Evolutionary conservation across 2,888 invertebrate species (phyloP), one percentile per base, ranked within the genome.

Genomic region (Escarpia spicata): DNA sequence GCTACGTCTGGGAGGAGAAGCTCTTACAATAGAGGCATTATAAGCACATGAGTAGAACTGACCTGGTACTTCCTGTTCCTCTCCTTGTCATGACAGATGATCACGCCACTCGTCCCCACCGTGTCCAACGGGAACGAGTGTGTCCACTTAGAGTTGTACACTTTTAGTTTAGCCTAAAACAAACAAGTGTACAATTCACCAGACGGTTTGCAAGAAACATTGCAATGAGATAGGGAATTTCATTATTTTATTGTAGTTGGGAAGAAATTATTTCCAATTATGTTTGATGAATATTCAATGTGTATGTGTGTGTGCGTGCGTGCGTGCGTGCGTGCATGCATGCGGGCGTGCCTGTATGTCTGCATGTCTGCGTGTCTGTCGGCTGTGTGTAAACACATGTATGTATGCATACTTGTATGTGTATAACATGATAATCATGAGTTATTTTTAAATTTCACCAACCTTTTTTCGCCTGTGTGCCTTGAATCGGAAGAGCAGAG

Each of bases 51-150:
- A n/a, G n/a, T 75, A 75, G 6, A 75, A 92, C 94, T 94, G 93
- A 96, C 96, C 92, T 98, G 96, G 95, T 98, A 98, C 95, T 97
- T 97, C 93, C 97, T 97, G 92, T 97, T 97, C 0, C 98, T 96
- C 96, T 98, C 98, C 37, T 97, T 97, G 96, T 97, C 96, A 92
- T 95, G 95, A 94, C 97, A 97, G 52, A 98, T 97, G 12, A 98
- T 97, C 91, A 98, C 97, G 6, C 98, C 98, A 93, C 98, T 98
- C 93, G 98, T 98, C 92, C 98, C 98, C 92, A 98, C 97, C 12
- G 98, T 97, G 95, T 98, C 98, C 94, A 97, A 94, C 92, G 96
- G 96, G 94, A 97, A 97, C 3, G 97, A 96, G 90, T 95, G 95
- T 1, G 97, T 97, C 97, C 97, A 97, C 37, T 96, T 95, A 3